phyloP scores from a whole-genome alignment of 2,797 vertebrate species.

The Macropus fuliginosus region DNA sequence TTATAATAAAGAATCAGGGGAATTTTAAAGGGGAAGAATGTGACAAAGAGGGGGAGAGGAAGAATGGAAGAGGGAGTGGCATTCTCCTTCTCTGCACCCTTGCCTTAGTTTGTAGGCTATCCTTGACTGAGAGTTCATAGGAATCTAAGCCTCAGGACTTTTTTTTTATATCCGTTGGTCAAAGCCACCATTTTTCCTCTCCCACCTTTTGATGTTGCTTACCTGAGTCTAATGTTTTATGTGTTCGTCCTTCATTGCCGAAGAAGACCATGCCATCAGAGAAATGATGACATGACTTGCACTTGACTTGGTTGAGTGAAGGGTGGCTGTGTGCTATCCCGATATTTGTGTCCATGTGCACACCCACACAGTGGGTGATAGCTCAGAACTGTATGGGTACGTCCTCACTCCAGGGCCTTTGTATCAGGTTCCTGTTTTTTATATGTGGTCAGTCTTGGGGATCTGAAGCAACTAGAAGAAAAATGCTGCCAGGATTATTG shows the following conservation, averaged over 20 bases:
- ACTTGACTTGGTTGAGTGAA: too few species aligned
- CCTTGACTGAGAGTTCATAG: not conserved
- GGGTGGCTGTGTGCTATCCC: too few species aligned
- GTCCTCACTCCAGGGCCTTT: not conserved
- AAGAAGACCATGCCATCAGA: too few species aligned
- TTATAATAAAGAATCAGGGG: not conserved
- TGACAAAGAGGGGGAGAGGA: not conserved
- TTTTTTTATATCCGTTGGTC: not conserved
- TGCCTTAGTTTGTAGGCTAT: not conserved
- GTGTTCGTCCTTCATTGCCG: too few species aligned
- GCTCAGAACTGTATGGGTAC: not conserved
- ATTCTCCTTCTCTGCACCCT: not conserved
- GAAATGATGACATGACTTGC: too few species aligned
- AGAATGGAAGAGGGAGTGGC: not conserved
- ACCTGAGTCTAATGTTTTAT: not conserved
- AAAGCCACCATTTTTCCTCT: not conserved
- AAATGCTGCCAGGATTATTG: not conserved
- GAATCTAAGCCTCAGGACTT: not conserved
- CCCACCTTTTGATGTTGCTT: not conserved
- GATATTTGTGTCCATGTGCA: not conserved
- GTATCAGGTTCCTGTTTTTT: not conserved
- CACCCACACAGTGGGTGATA: not conserved
- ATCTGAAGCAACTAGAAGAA: not conserved
- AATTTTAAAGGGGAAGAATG: not conserved
- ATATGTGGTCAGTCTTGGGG: not conserved